These are phyloP conservation scores for Cecidostiba fungosa DNA, from an alignment of 2,888 invertebrate genomes.

Conservation along the genomic window DNA sequence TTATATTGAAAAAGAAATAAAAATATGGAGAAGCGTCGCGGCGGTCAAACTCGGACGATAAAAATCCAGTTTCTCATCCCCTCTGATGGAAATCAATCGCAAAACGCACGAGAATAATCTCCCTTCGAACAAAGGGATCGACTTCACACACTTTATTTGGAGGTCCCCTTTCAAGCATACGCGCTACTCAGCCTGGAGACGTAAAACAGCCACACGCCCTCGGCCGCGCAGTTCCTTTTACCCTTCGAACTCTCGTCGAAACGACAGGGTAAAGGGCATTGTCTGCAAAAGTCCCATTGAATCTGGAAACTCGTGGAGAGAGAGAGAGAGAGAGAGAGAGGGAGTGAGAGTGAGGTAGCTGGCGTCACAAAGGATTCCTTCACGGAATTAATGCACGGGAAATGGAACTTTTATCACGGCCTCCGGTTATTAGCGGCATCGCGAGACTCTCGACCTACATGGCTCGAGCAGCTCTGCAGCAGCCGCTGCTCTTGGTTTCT, in stretches of 20 bases:
- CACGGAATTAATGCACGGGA: constrained; percentile 71
- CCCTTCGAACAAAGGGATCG: neutral
- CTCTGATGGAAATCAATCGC: constrained; percentile 28
- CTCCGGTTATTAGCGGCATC: constrained; percentile 58
- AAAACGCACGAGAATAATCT: constrained; percentile 16
- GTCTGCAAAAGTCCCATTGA: constrained; percentile 75
- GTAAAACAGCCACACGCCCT: constrained; percentile 39
- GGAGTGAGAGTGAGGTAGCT: neutral
- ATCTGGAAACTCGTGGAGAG: constrained; percentile 66
- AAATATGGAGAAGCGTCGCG: neutral
- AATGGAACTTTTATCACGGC: constrained; percentile 70
- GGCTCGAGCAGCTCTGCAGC: neutral
- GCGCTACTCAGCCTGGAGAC: constrained; percentile 11
- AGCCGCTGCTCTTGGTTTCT: neutral
- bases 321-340: constrained; percentile 43
- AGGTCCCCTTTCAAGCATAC: constrained; percentile 30
- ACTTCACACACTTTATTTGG: constrained; percentile 53
- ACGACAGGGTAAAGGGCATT: constrained; percentile 66
- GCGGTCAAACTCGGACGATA: neutral
- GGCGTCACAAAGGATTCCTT: constrained; percentile 71
- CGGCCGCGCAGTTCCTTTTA: constrained; percentile 45
- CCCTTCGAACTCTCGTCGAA: constrained; percentile 66
- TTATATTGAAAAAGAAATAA: neutral
- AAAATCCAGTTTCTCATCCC: neutral
- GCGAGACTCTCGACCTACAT: constrained; percentile 30